These are phyloP conservation scores for Aldabrachelys gigantea DNA, from an alignment of 2,113 vertebrate genomes.

Conservation along the genomic window DNA sequence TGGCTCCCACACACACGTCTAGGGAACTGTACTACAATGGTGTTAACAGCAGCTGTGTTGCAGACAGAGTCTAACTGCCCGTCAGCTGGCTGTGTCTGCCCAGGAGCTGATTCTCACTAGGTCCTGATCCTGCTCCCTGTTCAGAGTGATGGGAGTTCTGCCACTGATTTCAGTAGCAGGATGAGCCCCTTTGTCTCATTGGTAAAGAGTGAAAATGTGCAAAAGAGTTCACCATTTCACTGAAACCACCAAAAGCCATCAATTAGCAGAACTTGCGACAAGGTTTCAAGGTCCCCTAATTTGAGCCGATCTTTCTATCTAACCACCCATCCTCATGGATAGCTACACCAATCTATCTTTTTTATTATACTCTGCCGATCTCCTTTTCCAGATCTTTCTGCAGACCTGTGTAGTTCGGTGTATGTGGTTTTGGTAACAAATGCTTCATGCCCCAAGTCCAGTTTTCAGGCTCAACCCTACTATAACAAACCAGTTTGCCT, in stretches of 20 bases:
- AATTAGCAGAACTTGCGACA: not conserved
- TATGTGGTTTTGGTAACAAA: not conserved
- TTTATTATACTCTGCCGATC: not conserved
- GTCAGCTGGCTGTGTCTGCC: not conserved
- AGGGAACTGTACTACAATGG: not conserved
- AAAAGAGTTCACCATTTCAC: not conserved
- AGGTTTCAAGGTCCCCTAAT: not conserved
- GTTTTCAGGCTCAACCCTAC: fast-evolving
- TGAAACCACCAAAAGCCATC: not conserved
- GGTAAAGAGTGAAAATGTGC: not conserved
- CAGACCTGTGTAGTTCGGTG: not conserved
- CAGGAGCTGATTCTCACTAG: not conserved
- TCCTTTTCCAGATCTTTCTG: not conserved
- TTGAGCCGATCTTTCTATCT: not conserved
- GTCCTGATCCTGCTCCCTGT: not conserved
- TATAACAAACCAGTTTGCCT: fast-evolving
- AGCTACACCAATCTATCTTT: not conserved
- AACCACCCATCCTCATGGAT: not conserved
- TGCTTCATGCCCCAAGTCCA: fast-evolving
- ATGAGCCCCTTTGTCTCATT: not conserved
- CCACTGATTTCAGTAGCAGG: not conserved
- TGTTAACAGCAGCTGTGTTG: not conserved
- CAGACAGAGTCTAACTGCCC: not conserved
- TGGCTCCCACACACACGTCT: not conserved
- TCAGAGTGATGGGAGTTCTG: not conserved